These are phyloP conservation scores for Melipona bicolor DNA, from an alignment of 2,888 invertebrate genomes.

Conservation along the genomic window DNA sequence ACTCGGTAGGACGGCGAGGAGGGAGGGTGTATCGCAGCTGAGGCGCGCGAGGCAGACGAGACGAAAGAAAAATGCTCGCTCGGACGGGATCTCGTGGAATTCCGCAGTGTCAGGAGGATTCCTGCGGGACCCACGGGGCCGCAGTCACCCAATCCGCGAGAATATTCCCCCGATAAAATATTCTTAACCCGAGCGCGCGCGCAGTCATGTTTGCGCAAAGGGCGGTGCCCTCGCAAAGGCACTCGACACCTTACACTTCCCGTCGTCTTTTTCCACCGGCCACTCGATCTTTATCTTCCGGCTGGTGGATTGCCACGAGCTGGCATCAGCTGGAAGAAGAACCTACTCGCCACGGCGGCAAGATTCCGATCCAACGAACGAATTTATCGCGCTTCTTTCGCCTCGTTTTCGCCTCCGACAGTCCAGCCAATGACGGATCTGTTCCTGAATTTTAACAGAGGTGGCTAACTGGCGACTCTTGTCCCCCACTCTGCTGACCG, in stretches of 20 bases:
- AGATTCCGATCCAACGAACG: background rate
- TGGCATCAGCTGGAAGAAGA: conserved; percentile 18
- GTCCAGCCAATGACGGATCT: background rate
- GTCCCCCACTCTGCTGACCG: no score
- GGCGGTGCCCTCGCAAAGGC: conserved; percentile 60
- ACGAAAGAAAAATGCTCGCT: conserved; percentile 57
- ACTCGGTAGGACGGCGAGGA: conserved; percentile 8
- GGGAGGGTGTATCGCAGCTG: conserved; percentile 29
- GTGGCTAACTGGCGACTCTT: no score
- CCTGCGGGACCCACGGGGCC: conserved; percentile 61
- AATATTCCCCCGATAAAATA: conserved; percentile 76
- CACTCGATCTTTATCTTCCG: conserved; percentile 35
- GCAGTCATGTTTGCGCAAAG: conserved; percentile 62
- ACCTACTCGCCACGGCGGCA: background rate
- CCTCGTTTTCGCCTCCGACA: background rate
- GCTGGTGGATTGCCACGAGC: conserved; percentile 10
- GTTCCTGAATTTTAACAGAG: background rate
- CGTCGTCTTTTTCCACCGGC: conserved; percentile 45
- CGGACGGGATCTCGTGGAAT: conserved; percentile 63
- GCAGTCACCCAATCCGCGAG: conserved; percentile 45
- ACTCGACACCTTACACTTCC: conserved; percentile 12
- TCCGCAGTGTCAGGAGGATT: conserved; percentile 73
- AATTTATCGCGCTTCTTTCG: background rate
- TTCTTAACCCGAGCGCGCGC: conserved; percentile 64
- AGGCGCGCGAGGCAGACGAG: conserved; percentile 12